Evolutionary conservation across 2,888 invertebrate species (phyloP).

Genomic region (Lasioglossum lativentre): DNA sequence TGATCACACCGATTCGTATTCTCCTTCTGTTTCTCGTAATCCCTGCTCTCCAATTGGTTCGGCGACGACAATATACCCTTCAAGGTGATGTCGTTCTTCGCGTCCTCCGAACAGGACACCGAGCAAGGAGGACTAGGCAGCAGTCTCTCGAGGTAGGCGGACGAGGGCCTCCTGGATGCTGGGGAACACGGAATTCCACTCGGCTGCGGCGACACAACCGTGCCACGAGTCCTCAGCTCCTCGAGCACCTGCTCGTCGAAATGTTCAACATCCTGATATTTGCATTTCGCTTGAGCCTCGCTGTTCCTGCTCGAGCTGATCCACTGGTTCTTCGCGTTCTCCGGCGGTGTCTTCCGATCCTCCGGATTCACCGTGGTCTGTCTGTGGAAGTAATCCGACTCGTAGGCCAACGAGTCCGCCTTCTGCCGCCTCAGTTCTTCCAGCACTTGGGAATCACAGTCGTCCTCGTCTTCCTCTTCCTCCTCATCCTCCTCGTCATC

Average conservation of each 20-base stretch:
- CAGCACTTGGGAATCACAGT: constrained; percentile 76
- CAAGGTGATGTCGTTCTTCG: constrained; percentile 85
- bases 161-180: constrained; percentile 73
- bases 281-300: constrained; percentile 76
- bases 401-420: constrained; percentile 62
- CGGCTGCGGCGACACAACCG: constrained; percentile 88
- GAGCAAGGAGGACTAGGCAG: constrained; percentile 88
- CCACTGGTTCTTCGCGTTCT: constrained; percentile 58
- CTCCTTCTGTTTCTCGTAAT: constrained; percentile 67
- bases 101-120: constrained; percentile 91
- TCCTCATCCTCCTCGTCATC: constrained; percentile 58
- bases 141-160: constrained; percentile 87
- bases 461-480: constrained; percentile 63
- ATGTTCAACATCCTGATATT: constrained; percentile 81
- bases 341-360: constrained; percentile 48
- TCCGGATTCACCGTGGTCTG: constrained; percentile 34
- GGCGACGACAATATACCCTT: constrained; percentile 75
- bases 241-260: constrained; percentile 87
- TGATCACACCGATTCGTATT: constrained; percentile 56
- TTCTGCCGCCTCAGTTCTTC: constrained; percentile 71
- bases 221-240: constrained; percentile 87
- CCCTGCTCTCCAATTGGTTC: constrained; percentile 61
- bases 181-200: constrained; percentile 87
- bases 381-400: constrained; percentile 48
- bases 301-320: constrained; percentile 69